phyloP scores from a whole-genome alignment of 2,113 vertebrate species.

The Campylomormyrus numenius region DNA sequence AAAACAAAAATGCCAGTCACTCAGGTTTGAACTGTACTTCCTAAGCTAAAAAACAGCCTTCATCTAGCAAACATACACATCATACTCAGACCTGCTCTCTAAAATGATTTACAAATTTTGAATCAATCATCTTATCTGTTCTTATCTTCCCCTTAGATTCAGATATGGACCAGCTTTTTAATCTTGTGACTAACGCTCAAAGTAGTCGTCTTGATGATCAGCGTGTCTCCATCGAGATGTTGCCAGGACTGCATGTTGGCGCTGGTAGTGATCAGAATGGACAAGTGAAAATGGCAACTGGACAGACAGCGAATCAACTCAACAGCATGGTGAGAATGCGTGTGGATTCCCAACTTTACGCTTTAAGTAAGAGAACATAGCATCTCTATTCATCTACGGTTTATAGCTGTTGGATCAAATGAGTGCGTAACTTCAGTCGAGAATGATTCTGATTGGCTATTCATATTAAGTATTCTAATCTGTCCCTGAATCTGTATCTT shows the following conservation, averaged over 20 bases:
- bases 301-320: conserved; percentile 43
- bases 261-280: conserved; percentile 32
- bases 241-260: conserved; percentile 55
- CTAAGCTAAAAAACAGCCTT: background rate
- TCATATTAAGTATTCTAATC: background rate
- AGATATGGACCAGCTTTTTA: conserved; percentile 69
- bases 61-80: background rate
- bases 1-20: conserved; percentile 15
- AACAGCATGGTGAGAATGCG: conserved; percentile 42
- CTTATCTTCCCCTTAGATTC: conserved; percentile 10
- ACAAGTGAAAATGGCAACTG: conserved; percentile 28
- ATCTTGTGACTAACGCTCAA: conserved; percentile 66
- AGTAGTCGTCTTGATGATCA: conserved; percentile 71
- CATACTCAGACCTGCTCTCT: background rate
- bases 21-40: background rate
- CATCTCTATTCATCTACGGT: background rate
- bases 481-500: background rate
- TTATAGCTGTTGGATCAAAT: background rate
- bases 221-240: conserved; percentile 53
- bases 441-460: background rate
- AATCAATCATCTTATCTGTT: background rate
- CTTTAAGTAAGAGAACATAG: background rate
- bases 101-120: background rate
- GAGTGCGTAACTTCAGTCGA: background rate
- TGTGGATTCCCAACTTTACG: background rate